Conservation (phyloP, 2,113 vertebrate species). For the Felis catus region DNA sequence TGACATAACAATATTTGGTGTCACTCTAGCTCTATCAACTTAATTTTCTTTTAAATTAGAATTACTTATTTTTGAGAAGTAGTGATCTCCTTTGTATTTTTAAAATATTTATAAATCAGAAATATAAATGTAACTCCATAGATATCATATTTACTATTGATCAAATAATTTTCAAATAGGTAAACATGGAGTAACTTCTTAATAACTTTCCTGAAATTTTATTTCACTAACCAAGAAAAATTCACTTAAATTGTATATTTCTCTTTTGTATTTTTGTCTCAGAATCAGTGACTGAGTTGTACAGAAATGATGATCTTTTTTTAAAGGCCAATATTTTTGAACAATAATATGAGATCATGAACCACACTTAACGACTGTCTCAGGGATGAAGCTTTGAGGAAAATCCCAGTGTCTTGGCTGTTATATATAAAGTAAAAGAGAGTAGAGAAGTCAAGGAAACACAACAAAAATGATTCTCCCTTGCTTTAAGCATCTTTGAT, state of each 20-base stretch:
- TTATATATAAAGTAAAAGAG: not conserved
- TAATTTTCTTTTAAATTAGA: not conserved
- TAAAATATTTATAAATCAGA: conserved; percentile 20
- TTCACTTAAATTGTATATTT: not conserved
- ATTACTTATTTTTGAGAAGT: not conserved
- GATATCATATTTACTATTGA: not conserved
- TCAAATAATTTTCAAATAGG: not conserved
- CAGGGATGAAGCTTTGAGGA: not conserved
- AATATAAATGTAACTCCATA: not conserved
- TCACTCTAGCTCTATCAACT: not conserved
- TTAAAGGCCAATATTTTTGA: not conserved
- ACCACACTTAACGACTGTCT: not conserved
- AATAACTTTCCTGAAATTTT: not conserved
- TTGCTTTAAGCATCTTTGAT: not conserved
- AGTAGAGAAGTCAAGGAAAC: not conserved
- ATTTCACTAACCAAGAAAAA: not conserved
- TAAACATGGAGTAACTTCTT: not conserved
- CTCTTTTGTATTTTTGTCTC: not conserved
- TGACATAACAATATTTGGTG: not conserved
- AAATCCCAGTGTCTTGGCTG: not conserved
- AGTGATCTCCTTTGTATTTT: not conserved
- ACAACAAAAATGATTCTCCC: not conserved
- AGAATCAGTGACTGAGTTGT: not conserved
- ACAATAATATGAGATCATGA: not conserved
- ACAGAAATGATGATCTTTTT: not conserved